phyloP scores from a whole-genome alignment of 2,888 invertebrate genomes.

The Bhutanitis thaidina region DNA sequence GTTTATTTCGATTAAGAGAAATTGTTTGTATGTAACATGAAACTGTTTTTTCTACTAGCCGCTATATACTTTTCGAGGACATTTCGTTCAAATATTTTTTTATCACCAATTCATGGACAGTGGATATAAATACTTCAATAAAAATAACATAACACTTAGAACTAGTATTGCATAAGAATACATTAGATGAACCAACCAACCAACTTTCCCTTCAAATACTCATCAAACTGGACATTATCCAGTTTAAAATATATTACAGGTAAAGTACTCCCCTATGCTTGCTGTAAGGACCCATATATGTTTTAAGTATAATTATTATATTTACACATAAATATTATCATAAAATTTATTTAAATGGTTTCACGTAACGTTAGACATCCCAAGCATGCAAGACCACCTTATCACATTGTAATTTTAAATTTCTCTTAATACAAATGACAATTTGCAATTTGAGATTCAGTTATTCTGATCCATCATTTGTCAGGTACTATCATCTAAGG shows the following conservation, averaged over 20 bases:
- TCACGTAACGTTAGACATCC: constrained; percentile 4
- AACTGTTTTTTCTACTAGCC: background rate
- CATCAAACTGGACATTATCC: constrained; percentile 38
- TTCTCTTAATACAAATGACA: constrained; percentile 18
- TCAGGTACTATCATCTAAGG: constrained; percentile 16
- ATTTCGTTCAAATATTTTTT: constrained; percentile 46
- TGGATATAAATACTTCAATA: constrained; percentile 72
- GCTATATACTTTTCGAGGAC: constrained; percentile 31
- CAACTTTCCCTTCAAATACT: constrained; percentile 44
- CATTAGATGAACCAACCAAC: constrained; percentile 63
- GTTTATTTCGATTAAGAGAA: too few species aligned
- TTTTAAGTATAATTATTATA: constrained; percentile 23
- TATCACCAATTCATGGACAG: constrained; percentile 50
- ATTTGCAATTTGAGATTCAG: constrained; percentile 34
- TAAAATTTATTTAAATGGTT: constrained; percentile 22
- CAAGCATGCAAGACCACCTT: constrained; percentile 38
- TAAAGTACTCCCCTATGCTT: constrained; percentile 36
- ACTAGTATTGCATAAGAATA: constrained; percentile 78
- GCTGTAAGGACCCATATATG: constrained; percentile 10
- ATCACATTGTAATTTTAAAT: constrained; percentile 25
- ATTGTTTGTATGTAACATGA: too few species aligned
- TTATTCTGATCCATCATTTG: constrained; percentile 23
- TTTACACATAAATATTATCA: constrained; percentile 35
- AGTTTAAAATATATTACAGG: constrained; percentile 32
- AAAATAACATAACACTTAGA: constrained; percentile 78